Percentiles rank a stretch among this genome's conserved stretches.
These are phyloP conservation scores for Chloebia gouldiae DNA, from an alignment of 2,113 vertebrate genomes.

Conservation along the genomic window DNA sequence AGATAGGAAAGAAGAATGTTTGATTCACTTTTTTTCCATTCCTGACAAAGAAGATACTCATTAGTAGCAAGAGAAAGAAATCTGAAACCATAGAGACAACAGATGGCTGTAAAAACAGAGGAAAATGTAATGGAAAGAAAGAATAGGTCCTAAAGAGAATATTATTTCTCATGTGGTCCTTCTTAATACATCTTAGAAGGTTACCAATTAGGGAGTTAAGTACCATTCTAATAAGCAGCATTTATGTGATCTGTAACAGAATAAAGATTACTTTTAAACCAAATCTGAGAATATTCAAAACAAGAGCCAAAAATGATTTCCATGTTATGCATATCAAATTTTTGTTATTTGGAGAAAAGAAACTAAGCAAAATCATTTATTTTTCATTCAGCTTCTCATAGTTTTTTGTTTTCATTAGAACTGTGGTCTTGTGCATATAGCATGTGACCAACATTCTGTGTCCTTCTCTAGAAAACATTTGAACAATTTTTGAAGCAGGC, in stretches of 20 bases:
- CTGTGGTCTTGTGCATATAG: neutral
- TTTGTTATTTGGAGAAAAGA: neutral
- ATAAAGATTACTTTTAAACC: neutral
- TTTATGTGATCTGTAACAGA: neutral
- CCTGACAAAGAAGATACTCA: neutral
- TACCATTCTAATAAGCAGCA: neutral
- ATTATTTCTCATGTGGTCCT: neutral
- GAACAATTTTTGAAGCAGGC: neutral
- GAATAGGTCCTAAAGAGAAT: neutral
- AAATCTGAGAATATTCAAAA: neutral
- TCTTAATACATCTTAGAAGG: neutral
- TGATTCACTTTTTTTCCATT: neutral
- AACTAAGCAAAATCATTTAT: neutral
- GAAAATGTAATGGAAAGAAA: neutral
- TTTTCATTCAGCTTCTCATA: neutral
- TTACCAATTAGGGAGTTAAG: neutral
- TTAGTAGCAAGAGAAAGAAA: neutral
- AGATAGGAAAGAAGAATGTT: neutral
- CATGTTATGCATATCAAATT: neutral
- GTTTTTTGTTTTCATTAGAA: neutral
- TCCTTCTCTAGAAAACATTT: neutral
- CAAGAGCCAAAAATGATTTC: neutral
- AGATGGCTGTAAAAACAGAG: neutral
- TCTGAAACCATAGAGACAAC: neutral
- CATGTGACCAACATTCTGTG: neutral